Evolutionary conservation across 2,888 invertebrate species (phyloP), one percentile per base, ranked within the genome.

Genomic region (Ectemnius continuus): DNA sequence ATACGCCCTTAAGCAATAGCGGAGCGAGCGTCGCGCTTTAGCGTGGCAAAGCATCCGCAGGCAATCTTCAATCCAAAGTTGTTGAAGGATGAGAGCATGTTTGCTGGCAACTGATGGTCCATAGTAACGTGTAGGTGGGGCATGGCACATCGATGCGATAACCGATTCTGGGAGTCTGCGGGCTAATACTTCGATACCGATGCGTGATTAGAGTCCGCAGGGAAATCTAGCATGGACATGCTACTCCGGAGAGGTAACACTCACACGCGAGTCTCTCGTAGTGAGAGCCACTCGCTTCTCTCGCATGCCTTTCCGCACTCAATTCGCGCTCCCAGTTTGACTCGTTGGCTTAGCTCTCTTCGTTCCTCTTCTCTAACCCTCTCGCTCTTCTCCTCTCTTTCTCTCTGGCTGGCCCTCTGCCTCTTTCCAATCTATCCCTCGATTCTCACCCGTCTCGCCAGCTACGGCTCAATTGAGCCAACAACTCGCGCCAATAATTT

Each of bases 211-310:
- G 85, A 84, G 87, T 86, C 89, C 88, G 62, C 78, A 71, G 90
- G 89, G 90, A 90, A 89, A 90, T 90, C 88, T 87, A 86, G 66
- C 82, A 61, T 75, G 85, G 82, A 89, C 86, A 88, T 84, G 87
- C 82, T 84, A 87, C 82, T 75, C 79, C 83, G 76, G 79, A 85
- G 84, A 85, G 84, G 81, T 79, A 84, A 75, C 72, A 71, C 73
- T 72, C 74, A 73, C 67, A 57, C 36, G 8, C 36, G 36, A 0
- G 36, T 36, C 36, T 66, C 73, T 71, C 65, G 65, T 69, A 61
- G 69, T 68, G 52, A 52, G 52, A 5, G 14, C n/a, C 52, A 52
- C 52, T 16, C 14, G 52, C 16, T 67, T 61, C 61, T 63, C 67
- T 57, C 47, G 69, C 73, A 48, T 68, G 64, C 73, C 75, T 75